Evolutionary conservation across 2,797 vertebrate genomes (phyloP).

Genomic region (Hoplostethus atlanticus): DNA sequence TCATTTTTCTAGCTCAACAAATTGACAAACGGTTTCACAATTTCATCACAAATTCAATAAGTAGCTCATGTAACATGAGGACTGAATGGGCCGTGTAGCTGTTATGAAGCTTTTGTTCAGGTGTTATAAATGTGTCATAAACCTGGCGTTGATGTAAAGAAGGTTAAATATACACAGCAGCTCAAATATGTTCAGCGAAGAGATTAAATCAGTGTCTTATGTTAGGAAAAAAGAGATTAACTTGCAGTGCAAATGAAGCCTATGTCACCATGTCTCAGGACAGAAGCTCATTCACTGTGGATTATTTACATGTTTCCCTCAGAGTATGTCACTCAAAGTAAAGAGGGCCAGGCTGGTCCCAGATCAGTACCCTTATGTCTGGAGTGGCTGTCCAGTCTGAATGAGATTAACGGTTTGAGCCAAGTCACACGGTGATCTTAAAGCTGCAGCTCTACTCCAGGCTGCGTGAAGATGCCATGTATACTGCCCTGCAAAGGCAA

Average conservation of each 20-base stretch:
- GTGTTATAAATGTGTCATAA: neutral
- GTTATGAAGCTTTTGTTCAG: neutral
- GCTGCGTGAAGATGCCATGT: neutral
- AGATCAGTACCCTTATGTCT: neutral
- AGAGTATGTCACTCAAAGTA: neutral
- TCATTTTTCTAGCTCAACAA: too few species aligned
- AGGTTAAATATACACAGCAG: neutral
- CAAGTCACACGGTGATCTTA: too few species aligned
- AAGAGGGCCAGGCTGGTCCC: neutral
- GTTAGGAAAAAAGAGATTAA: neutral
- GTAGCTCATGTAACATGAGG: neutral
- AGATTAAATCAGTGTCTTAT: neutral
- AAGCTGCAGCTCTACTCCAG: neutral
- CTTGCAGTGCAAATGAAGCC: neutral
- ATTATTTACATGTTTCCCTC: constrained; percentile 10
- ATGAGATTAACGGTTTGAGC: neutral
- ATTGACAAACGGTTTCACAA: too few species aligned
- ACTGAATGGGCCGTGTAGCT: neutral
- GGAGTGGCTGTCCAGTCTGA: neutral
- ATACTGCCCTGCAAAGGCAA: neutral
- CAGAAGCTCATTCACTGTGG: neutral
- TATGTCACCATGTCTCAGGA: too few species aligned
- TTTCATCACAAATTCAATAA: too few species aligned
- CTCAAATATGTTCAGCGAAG: neutral
- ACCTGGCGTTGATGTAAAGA: neutral